Conservation (phyloP, 2,888 invertebrate species). For the Sinelater perroti region DNA sequence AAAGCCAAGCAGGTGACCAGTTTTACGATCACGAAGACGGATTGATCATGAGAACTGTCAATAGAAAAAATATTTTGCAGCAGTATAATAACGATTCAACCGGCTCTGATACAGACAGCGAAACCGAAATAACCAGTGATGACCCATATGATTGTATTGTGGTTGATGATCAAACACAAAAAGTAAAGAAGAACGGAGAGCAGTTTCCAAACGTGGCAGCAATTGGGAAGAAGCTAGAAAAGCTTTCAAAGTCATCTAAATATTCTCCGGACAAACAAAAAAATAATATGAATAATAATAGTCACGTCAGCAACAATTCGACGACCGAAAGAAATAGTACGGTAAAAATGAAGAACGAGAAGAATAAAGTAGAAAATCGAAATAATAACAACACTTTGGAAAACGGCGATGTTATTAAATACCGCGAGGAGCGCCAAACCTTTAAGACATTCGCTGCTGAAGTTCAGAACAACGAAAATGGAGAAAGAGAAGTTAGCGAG, state of each 20-base stretch:
- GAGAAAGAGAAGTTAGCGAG: conserved; percentile 49
- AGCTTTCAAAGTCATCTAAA: conserved; percentile 58
- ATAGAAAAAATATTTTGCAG: conserved; percentile 76
- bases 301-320: conserved; percentile 44
- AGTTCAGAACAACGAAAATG: conserved; percentile 50
- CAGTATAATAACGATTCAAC: conserved; percentile 69
- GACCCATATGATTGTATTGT: conserved; percentile 85
- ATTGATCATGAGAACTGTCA: conserved; percentile 75
- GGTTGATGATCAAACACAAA: conserved; percentile 72
- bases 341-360: conserved; percentile 45
- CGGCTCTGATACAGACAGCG: conserved; percentile 70
- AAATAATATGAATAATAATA: conserved; percentile 40
- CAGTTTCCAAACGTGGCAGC: conserved; percentile 62
- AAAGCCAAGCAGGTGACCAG: conserved; percentile 61
- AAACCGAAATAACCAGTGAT: conserved; percentile 73
- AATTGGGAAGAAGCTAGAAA: conserved; percentile 59
- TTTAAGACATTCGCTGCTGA: conserved; percentile 58
- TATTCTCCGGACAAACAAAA: conserved; percentile 55
- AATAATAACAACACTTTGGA: conserved; percentile 34
- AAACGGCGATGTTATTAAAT: conserved; percentile 52
- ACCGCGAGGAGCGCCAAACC: conserved; percentile 50
- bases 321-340: conserved; percentile 45
- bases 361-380: conserved; percentile 40
- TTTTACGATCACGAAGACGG: conserved; percentile 75
- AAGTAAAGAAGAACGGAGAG: conserved; percentile 48